Base-by-base conservation (phyloP, 2,888 invertebrate genomes). In the Cynaeus angustus region DNA sequence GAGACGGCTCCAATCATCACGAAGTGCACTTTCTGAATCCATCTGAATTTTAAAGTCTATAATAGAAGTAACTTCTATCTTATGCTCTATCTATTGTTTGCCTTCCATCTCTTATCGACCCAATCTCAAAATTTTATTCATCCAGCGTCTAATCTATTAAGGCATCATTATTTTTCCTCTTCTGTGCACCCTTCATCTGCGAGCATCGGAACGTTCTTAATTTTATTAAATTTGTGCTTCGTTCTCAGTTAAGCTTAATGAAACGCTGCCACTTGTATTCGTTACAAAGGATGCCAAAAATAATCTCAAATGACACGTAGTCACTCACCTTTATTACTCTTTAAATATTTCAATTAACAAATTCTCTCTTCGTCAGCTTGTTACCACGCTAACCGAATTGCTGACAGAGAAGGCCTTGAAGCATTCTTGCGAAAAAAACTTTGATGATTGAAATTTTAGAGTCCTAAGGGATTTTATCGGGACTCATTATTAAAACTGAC, bases 191-290 rank as follows among this genome's bases (percentile, higher is more conserved):
- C 55, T 33, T 16, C 33, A 37, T 50, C 50, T 38, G 9, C 38
- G 50, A 50, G 50, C 50, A 50, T 33, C 56, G 38, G 7, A 16
- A 26, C 38, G 56, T 41, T n/a, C 14, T 56, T 56, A 41, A 56
- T 56, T 55, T 55, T 56, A 56, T 56, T 56, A 56, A 56, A 56
- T 38, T 56, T 56, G 38, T 56, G 41, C 56, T 41, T 21, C 38
- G 56, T 41, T 55, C 55, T 28, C 53, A 12, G 53, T 53, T 33
- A 33, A 14, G 56, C 41, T 56, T 56, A 56, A 56, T 56, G 56
- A 56, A 56, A 56, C n/a, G 41, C 56, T 10, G 56, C 56, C 41
- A 41, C 56, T 56, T 41, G 56, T 56, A 56, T 56, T 56, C 56
- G 41, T 56, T 26, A 41, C 56, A 41, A 21, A 56, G 21, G 30